Percentiles rank a stretch among this genome's conserved stretches.
Conservation (phyloP, 1,140 invertebrate genomes). For the Patella vulgata region DNA sequence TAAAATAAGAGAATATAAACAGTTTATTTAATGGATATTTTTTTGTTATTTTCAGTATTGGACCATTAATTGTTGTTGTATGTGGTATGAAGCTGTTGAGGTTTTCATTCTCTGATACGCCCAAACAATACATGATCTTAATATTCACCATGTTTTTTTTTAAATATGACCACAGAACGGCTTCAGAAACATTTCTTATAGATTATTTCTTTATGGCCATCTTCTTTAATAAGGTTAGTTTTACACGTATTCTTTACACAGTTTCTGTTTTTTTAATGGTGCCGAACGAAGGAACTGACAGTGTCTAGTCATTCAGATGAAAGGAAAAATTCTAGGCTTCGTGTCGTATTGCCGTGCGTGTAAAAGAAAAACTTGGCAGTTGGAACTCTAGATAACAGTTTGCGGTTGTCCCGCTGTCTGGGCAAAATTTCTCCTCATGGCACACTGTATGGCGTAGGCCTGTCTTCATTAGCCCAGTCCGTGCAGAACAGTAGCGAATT, state of each 20-base stretch:
- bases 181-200: constrained; percentile 88
- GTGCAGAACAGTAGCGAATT: no score
- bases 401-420: no score
- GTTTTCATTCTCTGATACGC: constrained; percentile 90
- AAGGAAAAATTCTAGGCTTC: neutral
- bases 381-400: no score
- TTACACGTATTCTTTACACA: neutral
- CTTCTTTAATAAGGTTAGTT: constrained; percentile 67
- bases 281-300: no score
- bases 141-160: constrained; percentile 93
- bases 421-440: no score
- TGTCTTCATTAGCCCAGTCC: no score
- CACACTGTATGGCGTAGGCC: no score
- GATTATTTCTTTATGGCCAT: constrained; percentile 94
- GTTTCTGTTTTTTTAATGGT: no score
- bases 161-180: constrained; percentile 78
- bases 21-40: constrained; percentile 10
- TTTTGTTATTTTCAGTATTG: constrained; percentile 69
- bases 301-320: no score
- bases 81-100: constrained; percentile 91
- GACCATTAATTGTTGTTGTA: constrained; percentile 86
- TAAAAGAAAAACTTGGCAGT: no score
- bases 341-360: neutral
- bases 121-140: constrained; percentile 90
- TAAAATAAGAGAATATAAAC: no score